Base-by-base conservation (phyloP, 1,140 invertebrate genomes). In the Tetraneura akinire region DNA sequence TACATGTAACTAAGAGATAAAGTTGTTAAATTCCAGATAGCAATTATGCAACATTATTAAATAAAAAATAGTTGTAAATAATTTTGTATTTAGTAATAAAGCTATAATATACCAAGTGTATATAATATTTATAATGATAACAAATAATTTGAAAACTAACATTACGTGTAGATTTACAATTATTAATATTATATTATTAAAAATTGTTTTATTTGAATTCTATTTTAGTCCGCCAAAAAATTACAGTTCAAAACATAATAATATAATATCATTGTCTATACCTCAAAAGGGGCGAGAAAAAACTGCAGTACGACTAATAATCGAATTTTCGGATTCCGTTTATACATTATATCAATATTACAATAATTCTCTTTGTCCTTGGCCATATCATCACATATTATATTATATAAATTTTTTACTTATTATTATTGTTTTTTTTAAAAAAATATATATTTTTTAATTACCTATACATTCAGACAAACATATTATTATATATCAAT, bases 281-380 rank as follows among this genome's bases (percentile, higher is more conserved):
- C n/a, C n/a, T n/a, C n/a, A n/a, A n/a, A n/a, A n/a, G n/a, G n/a
- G n/a, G n/a, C n/a, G n/a, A n/a, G n/a, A n/a, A n/a, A n/a, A n/a
- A n/a, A n/a, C n/a, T n/a, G n/a, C n/a, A n/a, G 21, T 16, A 68
- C 26, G 23, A 68, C 47, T 37, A 49, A n/a, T 23, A 29, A 29
- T 71, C 29, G n/a, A n/a, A 29, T 32, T 42, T 68, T 71, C 29
- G 23, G 68, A 71, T n/a, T 71, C 51, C 3, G 8, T 37, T 37
- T 37, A 37, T 37, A 37, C 8, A 37, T 4, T 4, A 18, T 32
- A 29, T 51, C 3, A 26, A 29, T n/a, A 5, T 29, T 11, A 49
- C 26, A 18, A n/a, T n/a, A n/a, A 49, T 51, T 71, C 11, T 71
- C 49, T 49, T 71, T n/a, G 68, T 71, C 68, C 68, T 71, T 71